Conservation (phyloP, 2,113 vertebrate genomes). For the Trematomus loennbergii region DNA sequence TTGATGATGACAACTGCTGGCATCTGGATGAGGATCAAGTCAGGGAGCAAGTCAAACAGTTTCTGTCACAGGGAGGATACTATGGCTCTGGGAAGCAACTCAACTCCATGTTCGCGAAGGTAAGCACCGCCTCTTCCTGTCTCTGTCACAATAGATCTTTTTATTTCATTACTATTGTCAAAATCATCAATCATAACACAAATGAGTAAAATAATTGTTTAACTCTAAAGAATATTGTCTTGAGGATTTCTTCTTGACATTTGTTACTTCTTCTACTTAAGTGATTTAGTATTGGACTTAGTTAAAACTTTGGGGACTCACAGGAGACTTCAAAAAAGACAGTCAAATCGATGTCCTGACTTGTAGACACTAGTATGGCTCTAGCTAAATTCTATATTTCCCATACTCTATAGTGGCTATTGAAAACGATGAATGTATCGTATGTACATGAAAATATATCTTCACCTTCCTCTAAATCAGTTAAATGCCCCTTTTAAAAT, state of each 20-base stretch:
- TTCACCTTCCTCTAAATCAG: neutral
- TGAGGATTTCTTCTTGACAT: neutral
- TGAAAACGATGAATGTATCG: neutral
- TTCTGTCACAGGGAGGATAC: constrained; percentile 98
- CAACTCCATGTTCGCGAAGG: constrained; percentile 99
- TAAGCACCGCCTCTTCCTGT: constrained; percentile 58
- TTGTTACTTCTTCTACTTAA: neutral
- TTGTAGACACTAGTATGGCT: neutral
- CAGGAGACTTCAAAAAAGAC: neutral
- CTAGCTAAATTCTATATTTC: neutral
- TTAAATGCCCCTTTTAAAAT: no score
- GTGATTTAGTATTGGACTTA: neutral
- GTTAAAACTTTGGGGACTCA: neutral
- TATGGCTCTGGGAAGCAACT: constrained; percentile 98
- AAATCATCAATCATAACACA: neutral
- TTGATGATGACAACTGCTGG: constrained; percentile 99
- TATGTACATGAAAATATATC: no score
- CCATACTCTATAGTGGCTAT: neutral
- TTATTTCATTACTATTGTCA: neutral
- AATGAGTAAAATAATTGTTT: neutral
- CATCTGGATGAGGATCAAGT: constrained; percentile 99
- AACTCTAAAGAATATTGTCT: neutral
- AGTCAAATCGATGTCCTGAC: neutral
- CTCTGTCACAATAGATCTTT: neutral
- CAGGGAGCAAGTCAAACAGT: constrained; percentile 98